Conservation (phyloP, 2,797 vertebrate species). For the Pterois miles region DNA sequence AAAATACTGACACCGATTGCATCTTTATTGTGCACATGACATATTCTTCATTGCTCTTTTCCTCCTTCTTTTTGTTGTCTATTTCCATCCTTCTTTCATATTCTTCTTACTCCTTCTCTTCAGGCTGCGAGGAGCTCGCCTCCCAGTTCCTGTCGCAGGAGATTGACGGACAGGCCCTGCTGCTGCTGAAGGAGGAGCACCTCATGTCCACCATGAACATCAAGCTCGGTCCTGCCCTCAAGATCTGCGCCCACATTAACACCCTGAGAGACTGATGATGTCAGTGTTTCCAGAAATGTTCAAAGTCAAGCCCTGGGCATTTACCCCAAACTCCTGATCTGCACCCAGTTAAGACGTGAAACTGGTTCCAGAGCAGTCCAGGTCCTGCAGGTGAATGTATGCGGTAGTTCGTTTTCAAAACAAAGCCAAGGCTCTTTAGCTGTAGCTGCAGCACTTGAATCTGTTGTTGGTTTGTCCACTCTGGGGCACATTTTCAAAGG, state of each 20-base stretch:
- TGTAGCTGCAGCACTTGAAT: conserved; percentile 14
- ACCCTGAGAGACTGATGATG: conserved; percentile 92
- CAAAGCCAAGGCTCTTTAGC: not conserved
- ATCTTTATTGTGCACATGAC: too few species aligned
- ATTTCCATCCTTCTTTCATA: not conserved
- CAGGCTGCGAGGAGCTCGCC: conserved; percentile 95
- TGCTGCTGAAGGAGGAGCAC: conserved; percentile 97
- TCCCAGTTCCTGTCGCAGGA: conserved; percentile 97
- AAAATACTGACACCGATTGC: not conserved
- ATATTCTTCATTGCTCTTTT: fast-evolving
- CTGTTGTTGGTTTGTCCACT: not conserved
- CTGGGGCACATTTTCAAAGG: not conserved
- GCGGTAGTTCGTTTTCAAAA: not conserved
- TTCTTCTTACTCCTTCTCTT: not conserved
- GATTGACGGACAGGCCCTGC: conserved; percentile 98
- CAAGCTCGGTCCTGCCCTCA: conserved; percentile 96
- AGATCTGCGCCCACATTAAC: conserved; percentile 98
- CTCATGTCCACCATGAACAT: conserved; percentile 99
- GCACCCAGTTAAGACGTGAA: not conserved
- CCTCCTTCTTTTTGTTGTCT: not conserved
- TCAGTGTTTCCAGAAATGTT: not conserved
- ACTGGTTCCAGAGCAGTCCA: not conserved
- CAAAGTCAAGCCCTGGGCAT: conserved; percentile 2
- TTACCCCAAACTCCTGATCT: conserved; percentile 6
- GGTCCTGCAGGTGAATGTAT: conserved; percentile 41